These are phyloP conservation scores for Malaclemys terrapin DNA, from an alignment of 2,113 vertebrate species.

Conservation along the genomic window DNA sequence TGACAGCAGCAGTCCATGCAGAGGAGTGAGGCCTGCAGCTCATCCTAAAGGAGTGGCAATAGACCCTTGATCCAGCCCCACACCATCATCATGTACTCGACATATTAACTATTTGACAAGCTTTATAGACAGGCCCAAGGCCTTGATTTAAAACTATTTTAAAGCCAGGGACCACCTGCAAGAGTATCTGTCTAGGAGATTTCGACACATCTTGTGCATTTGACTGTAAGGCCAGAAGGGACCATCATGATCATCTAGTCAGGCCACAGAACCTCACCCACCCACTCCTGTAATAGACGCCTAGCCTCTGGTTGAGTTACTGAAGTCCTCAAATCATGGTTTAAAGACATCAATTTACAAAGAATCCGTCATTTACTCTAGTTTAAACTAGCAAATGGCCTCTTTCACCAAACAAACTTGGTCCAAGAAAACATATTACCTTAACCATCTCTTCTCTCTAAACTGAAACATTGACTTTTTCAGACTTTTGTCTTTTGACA, in stretches of 20 bases:
- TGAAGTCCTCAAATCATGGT: neutral
- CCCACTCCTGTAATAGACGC: neutral
- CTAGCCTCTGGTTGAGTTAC: neutral
- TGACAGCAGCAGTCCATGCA: no score
- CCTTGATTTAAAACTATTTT: neutral
- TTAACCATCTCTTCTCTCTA: neutral
- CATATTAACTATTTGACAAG: neutral
- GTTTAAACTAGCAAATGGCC: neutral
- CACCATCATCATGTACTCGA: neutral
- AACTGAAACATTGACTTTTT: neutral
- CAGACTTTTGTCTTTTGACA: neutral
- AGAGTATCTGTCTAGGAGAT: neutral
- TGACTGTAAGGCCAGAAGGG: no score
- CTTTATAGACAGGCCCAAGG: neutral
- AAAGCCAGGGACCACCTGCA: neutral
- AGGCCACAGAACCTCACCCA: neutral
- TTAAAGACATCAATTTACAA: neutral
- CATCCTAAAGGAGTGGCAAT: neutral
- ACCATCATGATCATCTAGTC: neutral
- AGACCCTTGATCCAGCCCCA: neutral
- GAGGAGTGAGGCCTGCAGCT: neutral
- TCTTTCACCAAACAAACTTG: neutral
- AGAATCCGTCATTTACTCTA: neutral
- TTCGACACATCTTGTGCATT: neutral
- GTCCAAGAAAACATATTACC: neutral